Percentiles rank a stretch among this genome's conserved stretches.
Evolutionary conservation across 2,113 vertebrate species (phyloP).

Genomic region (Synodontis membranacea): DNA sequence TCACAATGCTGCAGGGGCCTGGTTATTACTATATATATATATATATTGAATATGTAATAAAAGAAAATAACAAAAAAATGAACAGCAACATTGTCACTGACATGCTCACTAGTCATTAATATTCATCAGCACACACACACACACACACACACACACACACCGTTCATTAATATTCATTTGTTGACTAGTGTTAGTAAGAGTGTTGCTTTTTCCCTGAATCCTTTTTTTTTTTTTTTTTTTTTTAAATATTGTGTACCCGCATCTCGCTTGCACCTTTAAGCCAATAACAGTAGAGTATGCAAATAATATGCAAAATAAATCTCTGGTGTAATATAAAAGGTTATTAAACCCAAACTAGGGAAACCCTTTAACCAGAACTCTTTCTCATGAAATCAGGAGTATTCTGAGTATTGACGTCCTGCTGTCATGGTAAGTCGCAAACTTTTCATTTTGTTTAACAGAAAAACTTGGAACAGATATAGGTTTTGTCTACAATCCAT

Average conservation of each 20-base stretch:
- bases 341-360: neutral
- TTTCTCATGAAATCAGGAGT: neutral
- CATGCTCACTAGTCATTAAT: neutral
- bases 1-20: no score
- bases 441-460: neutral
- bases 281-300: neutral
- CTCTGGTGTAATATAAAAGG: neutral
- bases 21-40: neutral
- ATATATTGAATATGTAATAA: neutral
- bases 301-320: neutral
- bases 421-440: neutral
- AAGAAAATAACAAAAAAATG: neutral
- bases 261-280: neutral
- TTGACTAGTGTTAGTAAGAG: neutral
- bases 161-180: conserved; percentile 14
- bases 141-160: neutral
- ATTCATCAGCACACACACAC: conserved; percentile 2
- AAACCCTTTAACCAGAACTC: neutral
- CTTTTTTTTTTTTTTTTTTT: no score
- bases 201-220: neutral
- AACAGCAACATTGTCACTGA: neutral
- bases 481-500: neutral
- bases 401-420: no score
- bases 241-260: neutral
- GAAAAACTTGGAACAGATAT: neutral